Evolutionary conservation across 2,113 vertebrate species (phyloP), one percentile per base, ranked within the genome.

Genomic region (Haemorhous mexicanus): DNA sequence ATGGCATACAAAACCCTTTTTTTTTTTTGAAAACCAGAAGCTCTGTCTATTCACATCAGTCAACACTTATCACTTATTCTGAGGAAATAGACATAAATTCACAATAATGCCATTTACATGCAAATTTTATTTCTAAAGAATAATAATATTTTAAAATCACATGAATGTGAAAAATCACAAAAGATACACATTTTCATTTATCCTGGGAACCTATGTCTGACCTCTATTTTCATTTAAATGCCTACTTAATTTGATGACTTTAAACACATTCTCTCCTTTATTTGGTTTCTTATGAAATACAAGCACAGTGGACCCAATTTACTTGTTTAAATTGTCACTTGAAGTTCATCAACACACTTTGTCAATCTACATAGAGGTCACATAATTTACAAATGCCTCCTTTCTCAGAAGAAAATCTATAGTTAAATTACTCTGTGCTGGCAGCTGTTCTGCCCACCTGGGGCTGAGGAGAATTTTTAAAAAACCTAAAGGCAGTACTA

Each of bases 321-420:
- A 91, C 70, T 93, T 93, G 43, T 85, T 94, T 87, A 88, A 92
- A 95, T 62, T 77, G 86, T 96, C 88, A 81, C 84, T 96, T 96
- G 93, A 97, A 98, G 96, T 97, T 98, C 95, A 97, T 97, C 96
- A 97, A 96, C 94, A 94, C 84, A 96, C 73, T 90, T 73, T 58
- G 94, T 94, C 53, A 43, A 94, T 90, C 93, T 95, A 91, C 83
- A 79, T 75, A 97, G 98, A 98, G 97, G 97, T 97, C 96, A 98
- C 23, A 68, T 68, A 82, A 95, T 97, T 96, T 96, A 96, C 85
- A 97, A 98, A 97, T 68, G 53, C 83, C 6, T 44, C n/a, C 49
- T 73, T 93, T 77, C 76, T 93, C 82, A 84, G 85, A 75, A 94
- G 81, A 95, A 97, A 96, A 96, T 94, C 94, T 95, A 93, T 58